Percentiles rank a stretch among this genome's conserved stretches.
Evolutionary conservation across 2,113 vertebrate genomes (phyloP).

Genomic region (Zosterops lateralis): DNA sequence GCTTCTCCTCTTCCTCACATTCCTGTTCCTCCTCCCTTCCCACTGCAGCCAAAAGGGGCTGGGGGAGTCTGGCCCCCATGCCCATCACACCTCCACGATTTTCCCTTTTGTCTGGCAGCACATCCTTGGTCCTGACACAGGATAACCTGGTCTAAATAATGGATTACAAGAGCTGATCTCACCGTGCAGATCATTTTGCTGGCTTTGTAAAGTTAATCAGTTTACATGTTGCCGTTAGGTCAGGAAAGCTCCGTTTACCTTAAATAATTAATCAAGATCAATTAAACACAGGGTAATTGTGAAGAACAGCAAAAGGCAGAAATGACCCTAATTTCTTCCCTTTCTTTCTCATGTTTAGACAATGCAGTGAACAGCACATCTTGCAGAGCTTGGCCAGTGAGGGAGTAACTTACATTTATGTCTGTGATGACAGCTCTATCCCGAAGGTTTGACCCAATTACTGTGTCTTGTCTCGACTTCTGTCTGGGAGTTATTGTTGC

Average conservation of each 20-base stretch:
- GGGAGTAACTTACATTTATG: not conserved
- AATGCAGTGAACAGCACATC: not conserved
- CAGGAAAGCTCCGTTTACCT: slow-evolving; percentile 30
- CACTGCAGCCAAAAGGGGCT: not conserved
- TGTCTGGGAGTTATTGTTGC: slow-evolving; percentile 54
- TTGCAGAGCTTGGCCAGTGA: not conserved
- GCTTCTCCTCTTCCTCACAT: not conserved
- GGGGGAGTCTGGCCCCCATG: too few species aligned
- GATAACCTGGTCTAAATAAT: not conserved
- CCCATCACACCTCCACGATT: accelerated
- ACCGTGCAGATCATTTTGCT: not conserved
- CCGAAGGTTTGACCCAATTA: slow-evolving; percentile 52
- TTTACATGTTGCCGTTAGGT: slow-evolving; percentile 37
- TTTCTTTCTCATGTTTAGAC: not conserved
- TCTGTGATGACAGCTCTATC: slow-evolving; percentile 28
- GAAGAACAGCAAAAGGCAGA: slow-evolving; percentile 8
- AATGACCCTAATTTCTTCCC: not conserved
- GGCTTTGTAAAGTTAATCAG: slow-evolving; percentile 50
- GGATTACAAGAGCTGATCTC: not conserved
- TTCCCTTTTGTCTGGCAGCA: not conserved
- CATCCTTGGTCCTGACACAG: not conserved
- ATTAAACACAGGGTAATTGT: slow-evolving; percentile 12
- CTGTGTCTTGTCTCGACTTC: slow-evolving; percentile 1
- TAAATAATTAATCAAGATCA: slow-evolving; percentile 57
- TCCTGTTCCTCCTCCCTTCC: not conserved